These are phyloP conservation scores for Agrochola circellaris DNA, from an alignment of 2,888 invertebrate genomes.

Conservation along the genomic window DNA sequence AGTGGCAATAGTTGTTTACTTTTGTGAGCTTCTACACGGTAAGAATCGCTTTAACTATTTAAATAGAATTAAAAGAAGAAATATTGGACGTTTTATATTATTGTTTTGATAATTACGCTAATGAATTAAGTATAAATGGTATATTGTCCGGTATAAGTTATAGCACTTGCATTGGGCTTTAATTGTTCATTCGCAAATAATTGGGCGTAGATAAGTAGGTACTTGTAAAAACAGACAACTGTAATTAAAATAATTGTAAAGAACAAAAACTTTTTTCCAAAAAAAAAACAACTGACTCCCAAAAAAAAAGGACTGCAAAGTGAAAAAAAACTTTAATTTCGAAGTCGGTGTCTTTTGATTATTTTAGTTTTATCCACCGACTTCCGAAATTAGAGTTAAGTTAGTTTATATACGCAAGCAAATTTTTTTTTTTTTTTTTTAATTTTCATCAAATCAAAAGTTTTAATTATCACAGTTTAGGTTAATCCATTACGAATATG, in stretches of 20 bases:
- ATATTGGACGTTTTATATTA: not conserved
- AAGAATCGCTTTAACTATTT: slow-evolving; percentile 32
- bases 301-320: too few species aligned
- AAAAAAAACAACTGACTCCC: too few species aligned
- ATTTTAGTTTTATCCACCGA: too few species aligned
- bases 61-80: slow-evolving; percentile 27
- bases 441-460: too few species aligned
- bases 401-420: not conserved
- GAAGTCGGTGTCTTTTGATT: too few species aligned
- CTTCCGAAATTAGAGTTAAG: too few species aligned
- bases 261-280: too few species aligned
- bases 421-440: too few species aligned
- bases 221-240: not conserved
- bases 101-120: slow-evolving; percentile 11
- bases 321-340: not conserved
- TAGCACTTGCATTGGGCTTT: not conserved
- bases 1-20: slow-evolving; percentile 49
- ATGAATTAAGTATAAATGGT: not conserved
- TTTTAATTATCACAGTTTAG: not conserved
- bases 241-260: not conserved
- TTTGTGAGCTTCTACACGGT: slow-evolving; percentile 36
- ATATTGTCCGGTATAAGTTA: not conserved
- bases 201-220: not conserved
- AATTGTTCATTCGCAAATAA: not conserved
- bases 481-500: not conserved